Conservation (phyloP, 2,113 vertebrate species). For the Smithornis capensis region DNA sequence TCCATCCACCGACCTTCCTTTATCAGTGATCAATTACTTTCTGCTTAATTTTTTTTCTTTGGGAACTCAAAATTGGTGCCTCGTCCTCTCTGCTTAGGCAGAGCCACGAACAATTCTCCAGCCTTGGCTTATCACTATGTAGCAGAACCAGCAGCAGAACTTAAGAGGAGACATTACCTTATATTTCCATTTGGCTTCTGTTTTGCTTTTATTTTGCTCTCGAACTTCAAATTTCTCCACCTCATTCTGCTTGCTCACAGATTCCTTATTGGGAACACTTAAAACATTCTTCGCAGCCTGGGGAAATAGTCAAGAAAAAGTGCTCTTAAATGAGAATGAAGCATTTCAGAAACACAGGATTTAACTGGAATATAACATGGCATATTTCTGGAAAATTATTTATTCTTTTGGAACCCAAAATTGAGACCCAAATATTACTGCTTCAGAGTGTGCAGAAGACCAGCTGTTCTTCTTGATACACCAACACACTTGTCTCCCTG, state of each 20-base stretch:
- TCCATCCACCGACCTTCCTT: neutral
- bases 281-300: constrained; percentile 89
- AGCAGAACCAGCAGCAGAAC: neutral
- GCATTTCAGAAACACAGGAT: neutral
- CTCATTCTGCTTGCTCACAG: constrained; percentile 83
- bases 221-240: constrained; percentile 90
- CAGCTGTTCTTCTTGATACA: neutral
- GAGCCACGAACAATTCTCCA: neutral
- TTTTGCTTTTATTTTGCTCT: constrained; percentile 96
- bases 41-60: neutral
- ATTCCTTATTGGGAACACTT: constrained; percentile 85
- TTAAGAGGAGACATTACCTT: constrained; percentile 79
- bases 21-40: neutral
- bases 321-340: neutral
- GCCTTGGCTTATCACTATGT: neutral
- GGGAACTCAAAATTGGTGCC: neutral
- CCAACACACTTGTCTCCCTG: neutral
- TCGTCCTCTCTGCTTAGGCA: fast-evolving
- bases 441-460: neutral
- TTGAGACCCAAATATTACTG: neutral
- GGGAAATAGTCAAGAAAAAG: neutral
- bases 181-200: constrained; percentile 98
- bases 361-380: neutral
- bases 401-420: neutral
- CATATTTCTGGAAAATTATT: neutral